Base-by-base conservation (phyloP, 2,797 vertebrate species). In the Artibeus jamaicensis region DNA sequence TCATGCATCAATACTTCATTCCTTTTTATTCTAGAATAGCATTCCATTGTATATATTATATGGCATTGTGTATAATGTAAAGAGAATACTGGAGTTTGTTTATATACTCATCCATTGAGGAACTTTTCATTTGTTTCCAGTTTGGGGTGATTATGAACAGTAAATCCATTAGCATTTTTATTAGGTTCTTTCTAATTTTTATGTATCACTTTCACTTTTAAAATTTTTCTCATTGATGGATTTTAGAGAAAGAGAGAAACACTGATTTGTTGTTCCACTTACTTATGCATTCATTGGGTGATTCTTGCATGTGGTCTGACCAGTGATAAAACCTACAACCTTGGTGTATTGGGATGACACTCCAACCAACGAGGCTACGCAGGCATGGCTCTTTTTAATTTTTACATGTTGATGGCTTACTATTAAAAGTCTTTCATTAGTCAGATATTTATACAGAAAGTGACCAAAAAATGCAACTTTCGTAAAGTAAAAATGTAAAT, bases 401-500 rank as follows among this genome's bases (percentile, higher is more conserved):
- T 88, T 77, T 86, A 93, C 92, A 94, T 59, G 37, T 71, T 76
- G 42, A 9, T 67, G 21, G 81, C 39, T 79, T 95, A 89, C 18
- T 91, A 83, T 71, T 59, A 95, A 57, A 94, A 93, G 39, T 9
- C 11, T 83, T 89, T 79, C 19, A 34, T 71, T 81, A 44, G 67
- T 78, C 53, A 86, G 21, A 67, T n/a, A 74, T 57, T 91, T 93
- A 86, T 18, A 57, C 5, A 89, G 39, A 95, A 74, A 77, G 15
- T 39, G 2, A 92, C 32, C 71, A 19, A 74, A 94, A 96, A 91
- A 62, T 74, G 4, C 46, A 89, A 91, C 62, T 82, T 94, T 55
- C 48, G 89, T 37, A 92, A 86, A 29, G 39, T 59, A 95, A 88
- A 86, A 94, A 74, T 59, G 85, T 86, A 92, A 96, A 91, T 73